phyloP scores from a whole-genome alignment of 2,888 invertebrate genomes.

The Eurois occulta region DNA sequence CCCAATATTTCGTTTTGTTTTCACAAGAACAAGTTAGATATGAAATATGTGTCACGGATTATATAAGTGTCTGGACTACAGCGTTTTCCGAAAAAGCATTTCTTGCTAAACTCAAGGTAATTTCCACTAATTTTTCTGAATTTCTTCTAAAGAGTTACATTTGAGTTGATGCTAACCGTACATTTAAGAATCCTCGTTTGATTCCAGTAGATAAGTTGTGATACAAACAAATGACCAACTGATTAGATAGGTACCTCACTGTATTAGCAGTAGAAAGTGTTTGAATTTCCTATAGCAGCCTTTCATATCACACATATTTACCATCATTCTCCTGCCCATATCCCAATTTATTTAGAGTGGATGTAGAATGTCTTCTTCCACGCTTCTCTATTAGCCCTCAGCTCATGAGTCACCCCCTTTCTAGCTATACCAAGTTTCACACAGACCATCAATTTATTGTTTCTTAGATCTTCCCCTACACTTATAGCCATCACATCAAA shows the following conservation, averaged over 20 bases:
- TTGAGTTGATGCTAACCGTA: background rate
- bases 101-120: conserved; percentile 74
- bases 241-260: background rate
- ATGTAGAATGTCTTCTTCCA: background rate
- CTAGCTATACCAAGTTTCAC: background rate
- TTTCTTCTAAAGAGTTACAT: background rate
- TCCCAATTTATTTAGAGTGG: background rate
- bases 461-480: background rate
- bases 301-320: background rate
- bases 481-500: background rate
- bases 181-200: background rate
- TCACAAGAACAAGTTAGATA: conserved; percentile 52
- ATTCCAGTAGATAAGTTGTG: background rate
- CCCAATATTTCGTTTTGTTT: conserved; percentile 67
- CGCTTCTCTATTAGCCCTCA: background rate
- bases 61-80: conserved; percentile 73
- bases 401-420: background rate
- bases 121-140: background rate
- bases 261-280: background rate
- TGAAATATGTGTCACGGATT: conserved; percentile 76
- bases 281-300: background rate
- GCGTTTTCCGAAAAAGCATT: conserved; percentile 70
- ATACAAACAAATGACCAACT: background rate
- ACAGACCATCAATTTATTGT: background rate
- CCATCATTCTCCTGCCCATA: background rate